Conservation (phyloP, 2,888 invertebrate species). For the Dendrolimus houi region DNA sequence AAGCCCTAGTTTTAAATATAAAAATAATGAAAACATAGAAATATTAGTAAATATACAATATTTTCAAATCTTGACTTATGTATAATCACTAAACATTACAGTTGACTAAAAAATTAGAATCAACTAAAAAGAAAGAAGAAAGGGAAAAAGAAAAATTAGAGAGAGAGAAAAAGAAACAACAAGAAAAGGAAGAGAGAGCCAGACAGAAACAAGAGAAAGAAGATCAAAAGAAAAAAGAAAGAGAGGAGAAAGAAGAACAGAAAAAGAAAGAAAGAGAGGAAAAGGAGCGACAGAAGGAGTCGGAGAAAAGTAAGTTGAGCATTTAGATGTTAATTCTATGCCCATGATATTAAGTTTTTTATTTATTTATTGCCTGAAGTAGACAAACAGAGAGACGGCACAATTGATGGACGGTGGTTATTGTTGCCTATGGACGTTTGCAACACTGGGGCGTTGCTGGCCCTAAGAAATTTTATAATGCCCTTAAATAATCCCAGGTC, state of each 20-base stretch:
- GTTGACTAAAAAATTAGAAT: conserved; percentile 75
- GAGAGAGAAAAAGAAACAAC: conserved; percentile 53
- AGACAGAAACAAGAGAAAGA: conserved; percentile 61
- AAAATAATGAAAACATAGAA: not conserved
- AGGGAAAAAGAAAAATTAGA: conserved; percentile 67
- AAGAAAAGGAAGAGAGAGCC: conserved; percentile 67
- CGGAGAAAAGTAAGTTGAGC: conserved; percentile 67
- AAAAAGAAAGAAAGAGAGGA: conserved; percentile 67
- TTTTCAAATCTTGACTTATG: not conserved
- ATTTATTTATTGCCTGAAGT: too few species aligned
- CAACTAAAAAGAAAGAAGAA: conserved; percentile 75
- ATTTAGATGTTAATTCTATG: too few species aligned
- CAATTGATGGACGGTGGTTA: too few species aligned
- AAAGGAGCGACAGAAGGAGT: conserved; percentile 70
- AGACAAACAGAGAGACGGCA: too few species aligned
- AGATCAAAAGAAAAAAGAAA: conserved; percentile 49
- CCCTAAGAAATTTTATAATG: too few species aligned
- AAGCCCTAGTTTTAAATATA: too few species aligned
- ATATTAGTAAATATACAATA: conserved; percentile 1
- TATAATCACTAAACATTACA: conserved; percentile 23
- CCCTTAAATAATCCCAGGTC: too few species aligned
- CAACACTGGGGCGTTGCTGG: too few species aligned
- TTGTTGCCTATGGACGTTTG: too few species aligned
- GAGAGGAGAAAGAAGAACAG: conserved; percentile 64
- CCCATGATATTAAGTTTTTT: too few species aligned